phyloP scores from a whole-genome alignment of 1,140 invertebrate species.

The Arion vulgaris region DNA sequence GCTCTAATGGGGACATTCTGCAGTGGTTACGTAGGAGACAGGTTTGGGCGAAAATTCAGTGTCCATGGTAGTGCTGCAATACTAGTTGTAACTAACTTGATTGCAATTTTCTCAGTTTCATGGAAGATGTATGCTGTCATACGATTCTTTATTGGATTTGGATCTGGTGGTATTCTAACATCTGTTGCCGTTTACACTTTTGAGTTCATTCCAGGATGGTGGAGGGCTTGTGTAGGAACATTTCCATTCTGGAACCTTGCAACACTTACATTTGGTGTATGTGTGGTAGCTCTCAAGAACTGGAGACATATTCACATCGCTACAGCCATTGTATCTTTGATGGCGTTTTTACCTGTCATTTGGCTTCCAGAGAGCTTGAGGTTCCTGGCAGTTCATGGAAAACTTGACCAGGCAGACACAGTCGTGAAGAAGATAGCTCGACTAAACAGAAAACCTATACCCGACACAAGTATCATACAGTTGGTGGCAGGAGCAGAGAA shows the following conservation, averaged over 20 bases:
- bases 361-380: constrained; percentile 15
- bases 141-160: neutral
- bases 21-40: neutral
- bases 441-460: neutral
- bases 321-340: no score
- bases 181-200: neutral
- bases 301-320: no score
- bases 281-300: neutral
- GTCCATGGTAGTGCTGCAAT: neutral
- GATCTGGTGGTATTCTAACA: neutral
- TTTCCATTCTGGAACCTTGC: neutral
- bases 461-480: neutral
- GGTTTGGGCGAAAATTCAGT: constrained; percentile 8
- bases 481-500: neutral
- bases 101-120: neutral
- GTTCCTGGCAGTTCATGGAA: no score
- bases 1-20: neutral
- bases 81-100: neutral
- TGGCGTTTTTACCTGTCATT: constrained; percentile 1
- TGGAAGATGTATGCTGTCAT: no score
- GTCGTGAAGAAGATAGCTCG: neutral
- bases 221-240: neutral
- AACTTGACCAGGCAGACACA: neutral
- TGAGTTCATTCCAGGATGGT: neutral
- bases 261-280: neutral